These are phyloP conservation scores for Cathartes aura DNA, from an alignment of 2,113 vertebrate species.

Conservation along the genomic window DNA sequence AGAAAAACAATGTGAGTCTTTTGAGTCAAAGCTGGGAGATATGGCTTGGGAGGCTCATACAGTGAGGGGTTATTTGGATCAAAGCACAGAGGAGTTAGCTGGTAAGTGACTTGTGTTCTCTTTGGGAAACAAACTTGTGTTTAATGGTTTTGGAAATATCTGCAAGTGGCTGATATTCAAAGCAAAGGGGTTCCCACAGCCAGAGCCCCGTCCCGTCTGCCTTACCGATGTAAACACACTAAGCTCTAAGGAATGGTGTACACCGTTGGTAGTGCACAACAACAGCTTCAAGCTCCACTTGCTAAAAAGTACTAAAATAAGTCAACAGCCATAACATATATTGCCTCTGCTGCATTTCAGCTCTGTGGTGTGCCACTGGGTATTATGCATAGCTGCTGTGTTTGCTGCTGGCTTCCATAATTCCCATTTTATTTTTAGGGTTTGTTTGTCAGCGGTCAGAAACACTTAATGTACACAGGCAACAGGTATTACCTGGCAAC, in stretches of 20 bases:
- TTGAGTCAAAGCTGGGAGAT: neutral
- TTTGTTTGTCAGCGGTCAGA: neutral
- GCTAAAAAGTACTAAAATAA: neutral
- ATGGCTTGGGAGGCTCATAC: rapidly evolving
- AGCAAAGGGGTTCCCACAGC: neutral
- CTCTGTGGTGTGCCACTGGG: neutral
- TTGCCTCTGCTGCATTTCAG: neutral
- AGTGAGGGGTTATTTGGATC: neutral
- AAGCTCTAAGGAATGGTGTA: neutral
- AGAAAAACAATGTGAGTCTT: neutral
- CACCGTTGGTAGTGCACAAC: neutral
- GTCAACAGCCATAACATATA: rapidly evolving
- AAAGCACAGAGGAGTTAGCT: neutral
- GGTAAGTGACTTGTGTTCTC: neutral
- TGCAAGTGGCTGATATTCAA: neutral
- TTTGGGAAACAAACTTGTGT: neutral
- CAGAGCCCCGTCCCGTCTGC: neutral
- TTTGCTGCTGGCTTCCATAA: neutral
- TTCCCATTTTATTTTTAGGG: neutral
- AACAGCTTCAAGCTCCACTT: neutral
- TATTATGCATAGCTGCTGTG: neutral
- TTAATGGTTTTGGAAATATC: neutral
- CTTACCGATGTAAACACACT: too few relatives aligned
- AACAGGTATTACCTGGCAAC: neutral
- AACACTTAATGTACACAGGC: neutral